phyloP scores from a whole-genome alignment of 2,888 invertebrate species.

The Dromius quadrimaculatus region DNA sequence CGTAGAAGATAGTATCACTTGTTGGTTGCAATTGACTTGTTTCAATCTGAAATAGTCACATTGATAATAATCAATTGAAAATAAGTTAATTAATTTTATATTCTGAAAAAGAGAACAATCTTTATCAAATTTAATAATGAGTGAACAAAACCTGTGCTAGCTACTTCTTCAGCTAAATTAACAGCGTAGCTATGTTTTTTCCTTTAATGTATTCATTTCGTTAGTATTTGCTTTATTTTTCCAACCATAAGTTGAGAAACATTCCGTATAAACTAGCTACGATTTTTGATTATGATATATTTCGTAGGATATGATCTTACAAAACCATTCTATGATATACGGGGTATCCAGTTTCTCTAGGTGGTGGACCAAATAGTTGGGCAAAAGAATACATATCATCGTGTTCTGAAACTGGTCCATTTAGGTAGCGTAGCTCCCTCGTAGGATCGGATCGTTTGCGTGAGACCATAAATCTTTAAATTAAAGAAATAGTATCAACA shows the following conservation, averaged over 20 bases:
- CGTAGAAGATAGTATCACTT: too few species aligned
- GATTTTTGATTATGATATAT: conserved; percentile 21
- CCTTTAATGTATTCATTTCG: too few species aligned
- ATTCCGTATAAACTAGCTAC: conserved; percentile 36
- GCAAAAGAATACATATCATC: conserved; percentile 74
- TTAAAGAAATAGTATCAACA: conserved; percentile 59
- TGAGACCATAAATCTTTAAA: conserved; percentile 71
- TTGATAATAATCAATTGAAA: too few species aligned
- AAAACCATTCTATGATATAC: conserved; percentile 74
- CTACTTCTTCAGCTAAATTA: too few species aligned
- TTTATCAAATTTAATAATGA: too few species aligned
- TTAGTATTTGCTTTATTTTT: too few species aligned
- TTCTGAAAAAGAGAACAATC: too few species aligned
- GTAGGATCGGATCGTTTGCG: conserved; percentile 68
- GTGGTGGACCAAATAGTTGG: conserved; percentile 68
- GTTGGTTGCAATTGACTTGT: too few species aligned
- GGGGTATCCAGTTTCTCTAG: conserved; percentile 71
- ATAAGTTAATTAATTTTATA: too few species aligned
- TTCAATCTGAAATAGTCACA: too few species aligned
- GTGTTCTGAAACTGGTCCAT: conserved; percentile 63
- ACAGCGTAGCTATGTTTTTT: too few species aligned
- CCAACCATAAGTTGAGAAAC: not conserved
- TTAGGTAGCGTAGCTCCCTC: conserved; percentile 63
- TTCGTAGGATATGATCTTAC: conserved; percentile 63
- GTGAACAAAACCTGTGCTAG: too few species aligned